Percentiles rank a stretch among this genome's conserved stretches.
These are phyloP conservation scores for Parasteatoda lunata DNA, from an alignment of 2,888 invertebrate genomes.

Conservation along the genomic window DNA sequence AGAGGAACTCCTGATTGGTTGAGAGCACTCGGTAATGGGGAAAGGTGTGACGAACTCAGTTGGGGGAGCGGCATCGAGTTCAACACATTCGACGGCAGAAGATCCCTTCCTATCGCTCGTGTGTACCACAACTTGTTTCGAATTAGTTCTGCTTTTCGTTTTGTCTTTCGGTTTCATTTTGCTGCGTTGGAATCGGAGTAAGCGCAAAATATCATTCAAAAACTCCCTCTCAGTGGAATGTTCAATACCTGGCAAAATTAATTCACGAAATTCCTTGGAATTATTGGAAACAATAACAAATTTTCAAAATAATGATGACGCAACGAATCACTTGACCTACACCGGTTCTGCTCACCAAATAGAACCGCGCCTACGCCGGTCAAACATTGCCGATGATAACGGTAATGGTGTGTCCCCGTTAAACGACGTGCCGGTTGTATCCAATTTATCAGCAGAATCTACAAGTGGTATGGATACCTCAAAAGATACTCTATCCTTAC, in stretches of 20 bases:
- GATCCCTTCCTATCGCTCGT: constrained; percentile 20
- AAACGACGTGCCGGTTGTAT: not conserved
- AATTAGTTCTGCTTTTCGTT: constrained; percentile 30
- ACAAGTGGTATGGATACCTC: constrained; percentile 16
- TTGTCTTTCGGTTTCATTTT: constrained; percentile 16
- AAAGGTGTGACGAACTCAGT: constrained; percentile 66
- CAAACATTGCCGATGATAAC: constrained; percentile 14
- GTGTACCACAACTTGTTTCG: constrained; percentile 10
- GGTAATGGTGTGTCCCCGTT: constrained; percentile 26
- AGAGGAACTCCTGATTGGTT: constrained; percentile 33
- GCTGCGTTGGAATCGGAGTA: constrained; percentile 24
- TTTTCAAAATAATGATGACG: not conserved
- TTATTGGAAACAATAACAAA: not conserved
- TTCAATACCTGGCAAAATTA: too few species aligned
- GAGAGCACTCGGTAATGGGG: constrained; percentile 64
- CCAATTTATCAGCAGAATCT: not conserved
- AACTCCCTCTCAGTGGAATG: too few species aligned
- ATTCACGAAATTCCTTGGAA: too few species aligned
- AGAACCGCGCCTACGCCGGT: constrained; percentile 56
- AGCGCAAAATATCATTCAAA: not conserved
- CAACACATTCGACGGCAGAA: constrained; percentile 35
- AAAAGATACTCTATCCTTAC: not conserved
- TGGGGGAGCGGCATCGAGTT: constrained; percentile 59
- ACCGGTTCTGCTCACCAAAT: constrained; percentile 31
- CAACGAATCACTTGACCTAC: not conserved